Conservation (phyloP, 2,113 vertebrate species). For the Mandrillus leucophaeus region DNA sequence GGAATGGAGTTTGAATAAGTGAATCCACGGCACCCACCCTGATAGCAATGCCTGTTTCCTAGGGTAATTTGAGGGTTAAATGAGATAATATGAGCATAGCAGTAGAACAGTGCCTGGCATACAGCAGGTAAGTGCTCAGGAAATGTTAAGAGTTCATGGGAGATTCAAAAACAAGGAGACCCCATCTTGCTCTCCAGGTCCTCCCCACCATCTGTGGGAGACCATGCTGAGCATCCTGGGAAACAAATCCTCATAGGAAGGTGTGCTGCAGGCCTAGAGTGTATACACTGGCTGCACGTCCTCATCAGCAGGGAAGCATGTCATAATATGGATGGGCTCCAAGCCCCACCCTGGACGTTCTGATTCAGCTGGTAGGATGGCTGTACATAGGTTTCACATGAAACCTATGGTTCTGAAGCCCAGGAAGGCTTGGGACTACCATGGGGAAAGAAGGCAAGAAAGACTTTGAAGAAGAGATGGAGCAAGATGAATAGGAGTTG, state of each 20-base stretch:
- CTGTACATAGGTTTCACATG: accelerated
- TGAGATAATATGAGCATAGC: background rate
- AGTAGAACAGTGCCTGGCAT: background rate
- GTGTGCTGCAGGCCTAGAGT: background rate
- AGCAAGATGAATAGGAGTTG: background rate
- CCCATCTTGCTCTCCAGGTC: background rate
- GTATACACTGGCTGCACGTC: background rate
- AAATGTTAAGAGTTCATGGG: background rate
- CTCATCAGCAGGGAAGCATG: background rate
- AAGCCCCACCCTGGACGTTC: background rate
- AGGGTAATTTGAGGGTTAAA: background rate
- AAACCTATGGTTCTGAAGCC: background rate
- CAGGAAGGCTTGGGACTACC: background rate
- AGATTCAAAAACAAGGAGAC: background rate
- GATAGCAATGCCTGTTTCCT: background rate
- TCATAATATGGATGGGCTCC: background rate
- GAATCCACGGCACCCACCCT: background rate
- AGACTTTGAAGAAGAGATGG: background rate
- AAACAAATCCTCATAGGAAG: background rate
- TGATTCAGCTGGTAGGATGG: background rate
- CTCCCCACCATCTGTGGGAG: background rate
- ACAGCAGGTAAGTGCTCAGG: background rate
- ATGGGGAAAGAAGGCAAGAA: background rate
- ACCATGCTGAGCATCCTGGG: background rate
- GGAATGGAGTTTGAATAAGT: background rate